A percentile compares a stretch with the other conserved stretches of the same genome.
These are phyloP conservation scores for Rhopalosiphum nymphaeae DNA, from an alignment of 2,888 invertebrate genomes.

Conservation along the genomic window DNA sequence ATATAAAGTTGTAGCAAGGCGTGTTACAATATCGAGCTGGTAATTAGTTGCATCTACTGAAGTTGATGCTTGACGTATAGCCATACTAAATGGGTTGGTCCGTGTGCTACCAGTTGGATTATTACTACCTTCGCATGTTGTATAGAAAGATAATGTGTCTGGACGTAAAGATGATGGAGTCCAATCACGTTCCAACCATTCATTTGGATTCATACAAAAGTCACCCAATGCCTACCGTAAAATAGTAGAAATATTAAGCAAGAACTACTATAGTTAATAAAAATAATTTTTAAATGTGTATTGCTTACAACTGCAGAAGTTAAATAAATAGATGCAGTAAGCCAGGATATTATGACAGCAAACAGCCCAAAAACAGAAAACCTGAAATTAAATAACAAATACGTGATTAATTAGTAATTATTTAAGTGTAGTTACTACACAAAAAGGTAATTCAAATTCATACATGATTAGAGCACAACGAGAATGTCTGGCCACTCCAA, in stretches of 20 bases:
- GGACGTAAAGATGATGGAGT: conserved; percentile 70
- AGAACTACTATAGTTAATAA: neutral
- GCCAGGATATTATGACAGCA: conserved; percentile 90
- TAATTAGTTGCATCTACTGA: conserved; percentile 71
- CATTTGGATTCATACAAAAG: conserved; percentile 87
- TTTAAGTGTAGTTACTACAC: neutral
- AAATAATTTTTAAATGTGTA: neutral
- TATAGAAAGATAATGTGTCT: conserved; percentile 83
- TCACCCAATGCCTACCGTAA: conserved; percentile 79
- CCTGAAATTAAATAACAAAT: conserved; percentile 69
- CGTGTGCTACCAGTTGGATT: conserved; percentile 73
- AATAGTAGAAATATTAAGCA: conserved; percentile 25
- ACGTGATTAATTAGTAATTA: neutral
- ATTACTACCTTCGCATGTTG: conserved; percentile 78
- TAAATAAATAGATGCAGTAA: conserved; percentile 88
- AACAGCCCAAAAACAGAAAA: conserved; percentile 89
- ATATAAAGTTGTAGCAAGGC: conserved; percentile 73
- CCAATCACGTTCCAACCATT: conserved; percentile 74
- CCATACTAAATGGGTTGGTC: conserved; percentile 85
- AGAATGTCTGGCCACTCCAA: conserved; percentile 90
- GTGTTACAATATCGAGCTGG: conserved; percentile 72
- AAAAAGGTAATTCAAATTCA: conserved; percentile 68
- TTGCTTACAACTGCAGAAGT: conserved; percentile 81
- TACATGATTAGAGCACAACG: conserved; percentile 88
- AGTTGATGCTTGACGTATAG: conserved; percentile 73